Evolutionary conservation across 2,113 vertebrate genomes (phyloP).

Genomic region (Lophius piscatorius): DNA sequence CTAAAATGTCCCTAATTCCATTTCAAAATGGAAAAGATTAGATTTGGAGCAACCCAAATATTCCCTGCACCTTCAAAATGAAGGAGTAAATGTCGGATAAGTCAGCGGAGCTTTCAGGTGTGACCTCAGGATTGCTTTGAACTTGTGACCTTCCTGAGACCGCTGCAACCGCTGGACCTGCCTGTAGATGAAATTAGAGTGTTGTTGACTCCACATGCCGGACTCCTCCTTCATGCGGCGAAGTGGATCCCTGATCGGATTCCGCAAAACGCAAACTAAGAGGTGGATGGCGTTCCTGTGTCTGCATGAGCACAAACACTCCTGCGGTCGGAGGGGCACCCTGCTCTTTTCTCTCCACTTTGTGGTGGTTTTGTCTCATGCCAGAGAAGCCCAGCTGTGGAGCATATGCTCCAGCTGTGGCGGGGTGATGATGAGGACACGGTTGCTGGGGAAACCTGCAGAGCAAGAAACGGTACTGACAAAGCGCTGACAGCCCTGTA

Average conservation of each 20-base stretch:
- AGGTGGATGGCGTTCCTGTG: not conserved
- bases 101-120: not conserved
- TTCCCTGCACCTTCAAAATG: too few species aligned
- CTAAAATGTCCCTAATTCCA: too few species aligned
- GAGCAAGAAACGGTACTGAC: constrained; percentile 12
- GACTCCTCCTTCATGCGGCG: constrained; percentile 17
- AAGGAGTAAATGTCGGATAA: not conserved
- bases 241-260: constrained; percentile 16
- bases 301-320: constrained; percentile 9
- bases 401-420: constrained; percentile 59
- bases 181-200: constrained; percentile 18
- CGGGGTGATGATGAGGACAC: constrained; percentile 65
- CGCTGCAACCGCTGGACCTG: constrained; percentile 5
- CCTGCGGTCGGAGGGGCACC: constrained; percentile 48
- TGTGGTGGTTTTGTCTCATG: constrained; percentile 62
- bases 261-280: constrained; percentile 22
- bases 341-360: constrained; percentile 51
- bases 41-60: too few species aligned
- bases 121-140: not conserved
- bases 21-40: too few species aligned
- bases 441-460: constrained; percentile 30
- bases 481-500: constrained; percentile 20
- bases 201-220: constrained; percentile 38
- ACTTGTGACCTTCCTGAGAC: constrained; percentile 31
- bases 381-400: constrained; percentile 70